Percentiles rank a stretch among this genome's conserved stretches.
Conservation (phyloP, 2,888 invertebrate genomes). For the Graphium colonna region DNA sequence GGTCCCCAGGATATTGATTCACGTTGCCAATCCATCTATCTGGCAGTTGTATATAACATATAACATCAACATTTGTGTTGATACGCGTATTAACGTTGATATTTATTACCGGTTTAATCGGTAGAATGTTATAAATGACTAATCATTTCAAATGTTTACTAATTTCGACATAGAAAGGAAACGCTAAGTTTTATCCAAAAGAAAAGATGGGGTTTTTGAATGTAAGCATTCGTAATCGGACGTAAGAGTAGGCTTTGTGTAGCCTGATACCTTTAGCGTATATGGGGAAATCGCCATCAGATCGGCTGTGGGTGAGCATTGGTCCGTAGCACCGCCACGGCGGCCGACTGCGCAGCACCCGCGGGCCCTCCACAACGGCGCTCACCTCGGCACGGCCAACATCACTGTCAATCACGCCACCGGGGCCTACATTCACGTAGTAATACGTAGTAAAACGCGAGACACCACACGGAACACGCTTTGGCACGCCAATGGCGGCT, state of each 20-base stretch:
- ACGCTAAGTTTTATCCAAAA: too few species aligned
- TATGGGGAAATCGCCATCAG: slow-evolving; percentile 91
- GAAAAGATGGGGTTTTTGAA: too few species aligned
- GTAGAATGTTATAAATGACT: too few species aligned
- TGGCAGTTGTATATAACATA: slow-evolving; percentile 38
- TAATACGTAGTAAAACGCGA: slow-evolving; percentile 44
- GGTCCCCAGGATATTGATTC: slow-evolving; percentile 48
- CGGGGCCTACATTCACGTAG: slow-evolving; percentile 33
- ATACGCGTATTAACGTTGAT: neutral
- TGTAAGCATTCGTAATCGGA: neutral
- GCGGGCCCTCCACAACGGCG: slow-evolving; percentile 75
- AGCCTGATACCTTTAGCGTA: slow-evolving; percentile 84
- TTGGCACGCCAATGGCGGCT: slow-evolving; percentile 63
- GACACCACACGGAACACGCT: slow-evolving; percentile 50
- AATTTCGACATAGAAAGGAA: too few species aligned
- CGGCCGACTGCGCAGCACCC: slow-evolving; percentile 71
- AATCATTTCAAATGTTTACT: too few species aligned
- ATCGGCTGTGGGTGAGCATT: slow-evolving; percentile 91
- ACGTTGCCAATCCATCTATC: slow-evolving; percentile 39
- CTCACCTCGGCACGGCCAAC: slow-evolving; percentile 68
- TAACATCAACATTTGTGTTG: slow-evolving; percentile 11
- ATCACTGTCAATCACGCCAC: slow-evolving; percentile 56
- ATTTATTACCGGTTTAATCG: neutral
- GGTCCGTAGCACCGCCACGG: slow-evolving; percentile 83
- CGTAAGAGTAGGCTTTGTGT: too few species aligned